These are phyloP conservation scores for Sturnus vulgaris DNA, from an alignment of 2,113 vertebrate species.

Conservation along the genomic window DNA sequence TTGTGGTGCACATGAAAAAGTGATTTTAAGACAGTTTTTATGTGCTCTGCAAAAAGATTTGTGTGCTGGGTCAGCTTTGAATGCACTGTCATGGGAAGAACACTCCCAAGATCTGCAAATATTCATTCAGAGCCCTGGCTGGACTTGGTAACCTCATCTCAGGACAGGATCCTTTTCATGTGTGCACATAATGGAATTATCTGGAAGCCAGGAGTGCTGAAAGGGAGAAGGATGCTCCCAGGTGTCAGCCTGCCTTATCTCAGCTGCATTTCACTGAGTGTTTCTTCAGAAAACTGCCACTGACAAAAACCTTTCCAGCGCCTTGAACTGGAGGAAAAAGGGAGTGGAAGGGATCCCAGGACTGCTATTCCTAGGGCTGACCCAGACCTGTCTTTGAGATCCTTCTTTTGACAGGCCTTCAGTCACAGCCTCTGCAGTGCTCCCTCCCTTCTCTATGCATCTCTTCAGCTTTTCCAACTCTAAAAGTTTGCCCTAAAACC, in stretches of 20 bases:
- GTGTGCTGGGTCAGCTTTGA: slow-evolving; percentile 11
- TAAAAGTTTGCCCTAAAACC: neutral
- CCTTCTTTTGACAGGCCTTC: neutral
- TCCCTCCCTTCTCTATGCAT: neutral
- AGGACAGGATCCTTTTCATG: neutral
- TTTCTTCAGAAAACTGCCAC: neutral
- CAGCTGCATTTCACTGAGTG: neutral
- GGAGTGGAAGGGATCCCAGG: neutral
- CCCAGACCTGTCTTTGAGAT: neutral
- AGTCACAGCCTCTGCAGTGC: neutral
- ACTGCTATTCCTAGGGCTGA: neutral
- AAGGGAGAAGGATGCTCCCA: neutral
- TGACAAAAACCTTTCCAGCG: neutral
- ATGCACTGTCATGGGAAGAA: neutral
- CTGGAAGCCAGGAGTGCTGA: neutral
- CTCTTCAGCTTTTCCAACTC: neutral
- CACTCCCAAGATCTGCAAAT: neutral
- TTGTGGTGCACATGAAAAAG: neutral
- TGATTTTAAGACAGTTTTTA: neutral
- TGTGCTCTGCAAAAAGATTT: neutral
- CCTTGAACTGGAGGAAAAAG: neutral
- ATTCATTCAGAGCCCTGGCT: neutral
- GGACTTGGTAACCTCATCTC: neutral
- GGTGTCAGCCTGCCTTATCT: neutral
- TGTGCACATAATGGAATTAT: neutral